Conservation (phyloP, 2,113 vertebrate species). For the Planiliza haematocheilus region DNA sequence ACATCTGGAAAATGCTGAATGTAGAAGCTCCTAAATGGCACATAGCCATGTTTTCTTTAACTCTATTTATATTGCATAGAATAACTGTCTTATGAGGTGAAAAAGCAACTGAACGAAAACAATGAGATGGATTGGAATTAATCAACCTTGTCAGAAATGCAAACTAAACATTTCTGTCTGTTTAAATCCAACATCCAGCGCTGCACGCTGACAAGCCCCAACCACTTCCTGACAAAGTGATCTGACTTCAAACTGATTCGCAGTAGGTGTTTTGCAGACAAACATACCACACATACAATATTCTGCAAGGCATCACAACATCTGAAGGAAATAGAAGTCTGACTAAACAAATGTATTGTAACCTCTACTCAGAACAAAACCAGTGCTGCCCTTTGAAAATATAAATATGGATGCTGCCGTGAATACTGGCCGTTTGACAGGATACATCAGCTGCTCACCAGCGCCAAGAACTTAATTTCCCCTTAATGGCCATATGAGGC, state of each 20-base stretch:
- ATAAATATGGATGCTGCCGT: background rate
- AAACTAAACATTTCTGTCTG: background rate
- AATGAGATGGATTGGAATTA: background rate
- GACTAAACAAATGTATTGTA: background rate
- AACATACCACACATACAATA: background rate
- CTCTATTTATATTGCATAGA: background rate
- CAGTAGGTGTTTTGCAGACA: background rate
- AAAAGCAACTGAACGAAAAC: background rate
- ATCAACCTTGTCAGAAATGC: background rate
- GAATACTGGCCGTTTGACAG: background rate
- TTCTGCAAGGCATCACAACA: background rate
- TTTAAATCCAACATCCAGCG: background rate
- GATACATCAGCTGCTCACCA: background rate
- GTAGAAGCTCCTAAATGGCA: background rate
- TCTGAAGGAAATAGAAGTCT: background rate
- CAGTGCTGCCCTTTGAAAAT: background rate
- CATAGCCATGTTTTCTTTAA: background rate
- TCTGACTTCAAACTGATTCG: background rate
- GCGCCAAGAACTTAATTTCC: background rate
- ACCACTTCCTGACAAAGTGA: background rate
- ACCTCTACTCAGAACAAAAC: background rate
- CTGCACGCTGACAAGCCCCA: background rate
- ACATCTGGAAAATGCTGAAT: constrained; percentile 16
- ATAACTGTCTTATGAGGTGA: background rate
- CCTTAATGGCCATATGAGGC: too few species aligned